Base-by-base conservation (phyloP, 1,140 invertebrate genomes). In the Lepidurus couesii region DNA sequence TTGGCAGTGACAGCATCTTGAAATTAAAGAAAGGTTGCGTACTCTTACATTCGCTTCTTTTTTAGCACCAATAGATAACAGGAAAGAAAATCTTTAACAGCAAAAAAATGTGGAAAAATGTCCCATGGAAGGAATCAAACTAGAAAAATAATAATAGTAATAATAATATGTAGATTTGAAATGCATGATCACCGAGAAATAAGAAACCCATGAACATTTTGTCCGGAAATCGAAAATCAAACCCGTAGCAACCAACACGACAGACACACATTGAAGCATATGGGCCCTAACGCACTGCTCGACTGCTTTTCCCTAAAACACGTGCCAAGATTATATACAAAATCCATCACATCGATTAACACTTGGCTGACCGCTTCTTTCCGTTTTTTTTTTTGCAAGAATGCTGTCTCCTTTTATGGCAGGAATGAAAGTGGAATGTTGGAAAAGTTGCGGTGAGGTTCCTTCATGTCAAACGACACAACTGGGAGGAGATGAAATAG, bases 291-390 rank as follows among this genome's bases (percentile, higher is more conserved):
- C 53, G 53, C 53, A 65, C 53, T 47, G 45, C 45, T 65, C 53
- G 53, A 65, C 53, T 65, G 53, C 21, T 65, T 16, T 65, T 16
- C 53, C 53, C 53, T 65, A 65, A 16, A 65, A 65, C 53, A 65
- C 53, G 53, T 65, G 53, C 53, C 53, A 65, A 65, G 53, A 65
- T 65, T 47, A 65, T 65, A 65, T 65, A 65, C 53, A 65, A 65
- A 65, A 65, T 65, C 53, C 53, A 65, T 13, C 53, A 13, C 21
- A 65, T 65, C 53, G 21, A 65, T 65, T 9, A 65, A 65, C 53
- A 65, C 13, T 13, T 65, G 53, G 53, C n/a, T 65, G 53, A 65
- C 53, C 53, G 53, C 53, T 65, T 65, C 53, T n/a, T 16, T 13
- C 6, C 53, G 16, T 21, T 21, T 65, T 65, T 65, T 21, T 16